Evolutionary conservation across 2,113 vertebrate species (phyloP).

Genomic region (Poeciliopsis prolifica): DNA sequence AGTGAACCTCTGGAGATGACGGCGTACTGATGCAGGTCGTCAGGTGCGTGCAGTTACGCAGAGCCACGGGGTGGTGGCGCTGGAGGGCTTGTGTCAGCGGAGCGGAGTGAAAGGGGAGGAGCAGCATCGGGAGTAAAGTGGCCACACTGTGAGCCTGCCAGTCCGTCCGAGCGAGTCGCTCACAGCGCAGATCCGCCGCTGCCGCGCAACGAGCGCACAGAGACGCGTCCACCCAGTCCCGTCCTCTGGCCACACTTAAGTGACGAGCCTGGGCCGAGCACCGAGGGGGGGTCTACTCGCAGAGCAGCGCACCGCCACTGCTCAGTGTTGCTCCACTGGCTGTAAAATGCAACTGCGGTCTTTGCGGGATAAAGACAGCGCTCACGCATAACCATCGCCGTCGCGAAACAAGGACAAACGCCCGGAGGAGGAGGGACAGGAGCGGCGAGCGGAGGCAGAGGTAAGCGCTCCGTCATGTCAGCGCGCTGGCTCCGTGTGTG

Average conservation of each 20-base stretch:
- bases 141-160: constrained; percentile 75
- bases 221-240: constrained; percentile 62
- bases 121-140: constrained; percentile 79
- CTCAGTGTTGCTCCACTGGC: constrained; percentile 29
- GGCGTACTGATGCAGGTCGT: background rate
- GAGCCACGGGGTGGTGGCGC: constrained; percentile 66
- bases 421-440: constrained; percentile 57
- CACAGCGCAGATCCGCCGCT: constrained; percentile 58
- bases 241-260: constrained; percentile 28
- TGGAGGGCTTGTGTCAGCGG: constrained; percentile 55
- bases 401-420: constrained; percentile 71
- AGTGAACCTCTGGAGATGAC: background rate
- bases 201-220: constrained; percentile 46
- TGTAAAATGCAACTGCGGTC: constrained; percentile 66
- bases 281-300: constrained; percentile 34
- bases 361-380: constrained; percentile 68
- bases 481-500: constrained; percentile 9
- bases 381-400: constrained; percentile 62
- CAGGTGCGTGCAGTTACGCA: constrained; percentile 33
- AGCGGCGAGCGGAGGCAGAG: constrained; percentile 71
- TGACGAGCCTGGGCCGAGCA: constrained; percentile 40
- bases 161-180: constrained; percentile 65
- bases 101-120: constrained; percentile 76
- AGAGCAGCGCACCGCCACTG: constrained; percentile 29
- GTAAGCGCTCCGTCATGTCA: constrained; percentile 63